Conservation (phyloP, 2,888 invertebrate species). For the Rhyacophila evoluta region DNA sequence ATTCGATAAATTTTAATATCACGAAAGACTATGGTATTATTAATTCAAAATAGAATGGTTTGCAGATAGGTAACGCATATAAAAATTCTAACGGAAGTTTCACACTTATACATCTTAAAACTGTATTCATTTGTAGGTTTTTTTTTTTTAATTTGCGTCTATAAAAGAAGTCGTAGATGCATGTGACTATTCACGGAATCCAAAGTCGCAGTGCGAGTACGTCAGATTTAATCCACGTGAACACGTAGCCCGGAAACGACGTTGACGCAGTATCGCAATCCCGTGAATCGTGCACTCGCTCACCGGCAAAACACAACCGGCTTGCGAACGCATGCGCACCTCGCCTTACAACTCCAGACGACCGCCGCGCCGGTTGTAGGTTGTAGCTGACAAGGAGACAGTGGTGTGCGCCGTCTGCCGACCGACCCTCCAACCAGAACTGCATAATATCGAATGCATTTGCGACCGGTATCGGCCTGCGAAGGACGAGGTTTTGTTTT, state of each 20-base stretch:
- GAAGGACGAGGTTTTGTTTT: background rate
- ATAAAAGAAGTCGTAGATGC: too few relatives aligned
- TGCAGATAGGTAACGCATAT: too few relatives aligned
- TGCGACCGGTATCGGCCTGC: background rate
- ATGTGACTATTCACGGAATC: too few relatives aligned
- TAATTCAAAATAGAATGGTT: too few relatives aligned
- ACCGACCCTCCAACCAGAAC: background rate
- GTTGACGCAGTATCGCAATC: background rate
- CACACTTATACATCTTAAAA: too few relatives aligned
- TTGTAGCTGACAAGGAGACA: background rate
- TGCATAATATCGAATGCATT: background rate
- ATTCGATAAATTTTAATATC: too few relatives aligned
- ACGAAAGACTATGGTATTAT: too few relatives aligned
- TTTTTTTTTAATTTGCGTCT: too few relatives aligned
- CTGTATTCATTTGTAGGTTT: too few relatives aligned
- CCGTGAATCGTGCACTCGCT: constrained; percentile 22
- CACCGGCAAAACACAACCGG: constrained; percentile 17
- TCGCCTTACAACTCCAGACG: background rate
- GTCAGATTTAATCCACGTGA: too few relatives aligned
- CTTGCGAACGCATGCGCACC: background rate
- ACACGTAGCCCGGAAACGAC: background rate
- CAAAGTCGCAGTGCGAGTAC: too few relatives aligned
- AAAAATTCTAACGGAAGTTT: too few relatives aligned
- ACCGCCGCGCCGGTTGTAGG: background rate
- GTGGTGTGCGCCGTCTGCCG: background rate